These are phyloP conservation scores for Himalopsyche kuldschensis DNA, from an alignment of 2,888 invertebrate genomes.

Conservation along the genomic window DNA sequence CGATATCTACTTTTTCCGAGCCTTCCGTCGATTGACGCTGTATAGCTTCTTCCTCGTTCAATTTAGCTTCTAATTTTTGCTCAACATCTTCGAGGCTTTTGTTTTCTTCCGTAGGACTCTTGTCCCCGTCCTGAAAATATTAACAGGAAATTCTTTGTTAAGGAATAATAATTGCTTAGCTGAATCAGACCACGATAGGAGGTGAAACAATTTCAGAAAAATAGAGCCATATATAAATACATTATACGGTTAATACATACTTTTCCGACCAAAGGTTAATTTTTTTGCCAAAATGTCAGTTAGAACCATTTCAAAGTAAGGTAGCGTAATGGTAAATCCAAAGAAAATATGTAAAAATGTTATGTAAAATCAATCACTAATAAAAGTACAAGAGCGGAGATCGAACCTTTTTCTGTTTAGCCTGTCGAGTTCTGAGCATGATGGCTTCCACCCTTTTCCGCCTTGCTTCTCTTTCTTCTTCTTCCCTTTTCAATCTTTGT, in stretches of 20 bases:
- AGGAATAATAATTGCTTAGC: too few species aligned
- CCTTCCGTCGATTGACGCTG: neutral
- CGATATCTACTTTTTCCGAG: constrained; percentile 14
- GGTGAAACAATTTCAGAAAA: too few species aligned
- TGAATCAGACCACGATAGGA: too few species aligned
- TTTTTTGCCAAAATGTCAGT: too few species aligned
- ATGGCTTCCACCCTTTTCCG: constrained; percentile 91
- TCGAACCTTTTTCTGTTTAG: constrained; percentile 47
- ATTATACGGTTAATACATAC: too few species aligned
- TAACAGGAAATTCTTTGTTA: too few species aligned
- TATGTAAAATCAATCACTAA: neutral
- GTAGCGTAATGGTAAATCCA: too few species aligned
- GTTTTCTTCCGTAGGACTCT: constrained; percentile 39
- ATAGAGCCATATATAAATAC: too few species aligned
- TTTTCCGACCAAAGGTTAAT: too few species aligned
- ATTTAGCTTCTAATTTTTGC: constrained; percentile 27
- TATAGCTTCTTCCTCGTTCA: constrained; percentile 7
- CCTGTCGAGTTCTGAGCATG: constrained; percentile 81
- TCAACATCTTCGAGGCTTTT: constrained; percentile 33
- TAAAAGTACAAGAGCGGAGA: neutral
- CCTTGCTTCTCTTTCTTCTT: constrained; percentile 83
- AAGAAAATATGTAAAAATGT: too few species aligned
- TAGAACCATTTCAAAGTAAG: too few species aligned
- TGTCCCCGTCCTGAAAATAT: constrained; percentile 36
- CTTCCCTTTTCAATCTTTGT: constrained; percentile 80